Evolutionary conservation across 2,888 invertebrate genomes (phyloP), one percentile per base, ranked within the genome.

Genomic region (Biston stratarius): DNA sequence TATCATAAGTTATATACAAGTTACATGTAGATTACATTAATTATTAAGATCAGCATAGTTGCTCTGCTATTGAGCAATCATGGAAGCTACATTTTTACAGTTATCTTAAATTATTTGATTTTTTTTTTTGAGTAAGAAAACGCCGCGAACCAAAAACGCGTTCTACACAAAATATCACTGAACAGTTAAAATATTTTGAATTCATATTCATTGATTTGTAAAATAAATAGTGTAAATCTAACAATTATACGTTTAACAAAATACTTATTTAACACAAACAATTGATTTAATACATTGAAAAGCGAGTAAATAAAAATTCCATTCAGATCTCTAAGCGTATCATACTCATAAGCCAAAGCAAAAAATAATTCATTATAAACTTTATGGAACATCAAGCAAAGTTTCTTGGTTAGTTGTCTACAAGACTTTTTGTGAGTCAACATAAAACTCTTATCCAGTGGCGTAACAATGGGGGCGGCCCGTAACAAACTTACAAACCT

Each of bases 21-120:
- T 70, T 67, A 70, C 14, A 65, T 60, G 55, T 53, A 69, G 47
- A 58, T 69, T 65, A 69, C 14, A 64, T 38, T 40, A n/a, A 38
- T 38, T 6, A 38, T 38, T 36, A 69, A 64, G 66, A 66, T 70
- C 71, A 62, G 63, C 57, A 52, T 61, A 52, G 58, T 65, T 64
- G 69, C 70, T 51, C 66, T 70, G 42, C 53, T 71, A 84, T 87
- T 86, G 83, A 87, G 86, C 86, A 84, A 80, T 78, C 74, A 78
- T 88, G 89, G 89, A 90, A 90, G 88, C 87, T 84, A 79, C 82
- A 38, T 74, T 71, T 73, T 70, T 14, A 59, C 40, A 51, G 40
- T 34, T 38, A 51, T 14, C 9, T 49, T 55, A 44, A 9, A 38
- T 44, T 44, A 62, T 55, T 61, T 53, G n/a, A 59, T 59, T 38